Conservation (phyloP, 2,888 invertebrate genomes). For the Strigamia crassipes region DNA sequence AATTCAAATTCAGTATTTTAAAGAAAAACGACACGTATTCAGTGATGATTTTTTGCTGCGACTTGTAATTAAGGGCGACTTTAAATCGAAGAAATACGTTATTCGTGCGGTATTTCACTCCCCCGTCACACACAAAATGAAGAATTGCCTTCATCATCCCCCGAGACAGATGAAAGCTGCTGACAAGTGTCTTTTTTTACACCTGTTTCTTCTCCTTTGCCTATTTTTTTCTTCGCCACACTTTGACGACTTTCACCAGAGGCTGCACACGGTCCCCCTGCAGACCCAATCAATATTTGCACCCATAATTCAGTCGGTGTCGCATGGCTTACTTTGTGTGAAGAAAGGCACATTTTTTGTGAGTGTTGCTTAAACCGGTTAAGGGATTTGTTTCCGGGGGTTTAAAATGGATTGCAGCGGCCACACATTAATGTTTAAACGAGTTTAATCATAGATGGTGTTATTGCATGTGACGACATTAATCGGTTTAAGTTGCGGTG, state of each 20-base stretch:
- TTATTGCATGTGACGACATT: not conserved
- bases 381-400: too few relatives aligned
- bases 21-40: too few relatives aligned
- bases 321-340: not conserved
- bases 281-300: conserved; percentile 25
- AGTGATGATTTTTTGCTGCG: too few relatives aligned
- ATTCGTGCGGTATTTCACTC: too few relatives aligned
- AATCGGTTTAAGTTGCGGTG: conserved; percentile 10
- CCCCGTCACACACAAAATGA: not conserved
- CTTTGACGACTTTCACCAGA: conserved; percentile 32
- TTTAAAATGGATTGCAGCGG: not conserved
- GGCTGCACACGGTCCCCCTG: not conserved
- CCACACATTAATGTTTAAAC: not conserved
- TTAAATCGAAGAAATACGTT: too few relatives aligned
- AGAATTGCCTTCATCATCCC: not conserved
- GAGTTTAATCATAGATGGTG: not conserved
- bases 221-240: not conserved
- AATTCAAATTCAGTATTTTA: too few relatives aligned
- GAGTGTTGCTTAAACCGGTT: too few relatives aligned
- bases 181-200: conserved; percentile 38
- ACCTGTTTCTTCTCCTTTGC: conserved; percentile 20
- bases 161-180: not conserved
- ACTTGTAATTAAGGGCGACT: too few relatives aligned
- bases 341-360: too few relatives aligned
- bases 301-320: conserved; percentile 15